A percentile compares a stretch with the other conserved stretches of the same genome.
These are phyloP conservation scores for Kradibia gibbosae DNA, from an alignment of 1,140 invertebrate genomes.

Conservation along the genomic window DNA sequence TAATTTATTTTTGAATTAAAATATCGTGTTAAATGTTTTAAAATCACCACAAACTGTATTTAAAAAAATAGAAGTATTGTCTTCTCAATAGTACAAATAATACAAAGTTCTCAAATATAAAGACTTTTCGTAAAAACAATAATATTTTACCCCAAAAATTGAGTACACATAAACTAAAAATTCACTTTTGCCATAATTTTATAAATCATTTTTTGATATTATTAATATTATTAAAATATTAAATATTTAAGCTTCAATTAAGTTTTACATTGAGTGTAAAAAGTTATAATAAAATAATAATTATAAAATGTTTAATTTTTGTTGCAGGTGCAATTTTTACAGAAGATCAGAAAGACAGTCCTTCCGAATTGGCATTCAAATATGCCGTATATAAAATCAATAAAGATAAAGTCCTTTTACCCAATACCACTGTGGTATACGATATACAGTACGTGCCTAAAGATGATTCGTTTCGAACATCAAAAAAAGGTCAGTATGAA, in stretches of 20 bases:
- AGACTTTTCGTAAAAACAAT: too few species aligned
- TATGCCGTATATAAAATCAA: conserved; percentile 81
- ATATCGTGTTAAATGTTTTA: too few species aligned
- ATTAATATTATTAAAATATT: not conserved
- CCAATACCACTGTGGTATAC: conserved; percentile 78
- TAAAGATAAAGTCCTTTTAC: conserved; percentile 76
- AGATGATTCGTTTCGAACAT: conserved; percentile 79
- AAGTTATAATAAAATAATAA: not conserved
- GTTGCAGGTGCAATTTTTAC: conserved; percentile 77
- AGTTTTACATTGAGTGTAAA: not conserved
- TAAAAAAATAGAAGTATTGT: too few species aligned
- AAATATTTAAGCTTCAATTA: not conserved
- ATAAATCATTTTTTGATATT: not conserved
- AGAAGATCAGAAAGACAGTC: conserved; percentile 78
- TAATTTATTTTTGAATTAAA: too few species aligned
- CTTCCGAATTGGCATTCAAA: conserved; percentile 79
- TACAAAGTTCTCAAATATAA: too few species aligned
- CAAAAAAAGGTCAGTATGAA: conserved; percentile 76
- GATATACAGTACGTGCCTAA: conserved; percentile 79
- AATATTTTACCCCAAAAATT: too few species aligned
- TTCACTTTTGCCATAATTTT: too few species aligned
- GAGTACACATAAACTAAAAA: too few species aligned
- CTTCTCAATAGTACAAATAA: too few species aligned
- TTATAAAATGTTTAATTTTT: not conserved
- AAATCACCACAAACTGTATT: too few species aligned